Percentiles rank a stretch among this genome's conserved stretches.
Evolutionary conservation across 2,797 vertebrate genomes (phyloP).

Genomic region (Pogoniulus pusillus): DNA sequence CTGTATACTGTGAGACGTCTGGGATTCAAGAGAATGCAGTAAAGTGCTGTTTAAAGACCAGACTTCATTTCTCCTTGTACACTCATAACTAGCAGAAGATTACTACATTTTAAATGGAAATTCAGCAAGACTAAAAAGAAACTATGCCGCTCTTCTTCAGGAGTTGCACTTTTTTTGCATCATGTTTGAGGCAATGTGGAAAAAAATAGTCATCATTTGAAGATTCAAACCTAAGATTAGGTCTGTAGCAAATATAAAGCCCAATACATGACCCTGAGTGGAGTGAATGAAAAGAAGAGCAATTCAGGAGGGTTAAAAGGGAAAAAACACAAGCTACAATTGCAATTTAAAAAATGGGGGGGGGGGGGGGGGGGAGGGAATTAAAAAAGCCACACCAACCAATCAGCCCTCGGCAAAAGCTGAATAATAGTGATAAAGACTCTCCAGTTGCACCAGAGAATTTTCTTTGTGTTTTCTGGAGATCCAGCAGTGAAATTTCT

Average conservation of each 20-base stretch:
- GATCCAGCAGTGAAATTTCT: not conserved
- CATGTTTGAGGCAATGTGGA: rapidly evolving
- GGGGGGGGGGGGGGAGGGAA: too few species aligned
- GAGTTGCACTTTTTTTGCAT: not conserved
- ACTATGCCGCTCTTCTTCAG: not conserved
- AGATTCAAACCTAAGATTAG: not conserved
- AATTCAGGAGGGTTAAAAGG: not conserved
- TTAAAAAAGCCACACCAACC: not conserved
- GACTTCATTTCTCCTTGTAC: not conserved
- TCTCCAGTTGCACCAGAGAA: not conserved
- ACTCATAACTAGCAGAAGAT: not conserved
- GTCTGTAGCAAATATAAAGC: not conserved
- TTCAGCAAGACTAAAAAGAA: not conserved
- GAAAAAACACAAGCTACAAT: not conserved
- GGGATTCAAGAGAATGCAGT: not conserved
- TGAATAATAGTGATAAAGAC: not conserved
- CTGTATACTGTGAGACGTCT: not conserved
- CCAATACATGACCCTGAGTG: not conserved
- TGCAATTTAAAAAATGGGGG: not conserved
- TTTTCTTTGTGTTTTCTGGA: not conserved
- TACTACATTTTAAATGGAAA: not conserved
- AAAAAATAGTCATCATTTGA: not conserved
- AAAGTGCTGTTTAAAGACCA: not conserved
- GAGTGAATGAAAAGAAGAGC: not conserved
- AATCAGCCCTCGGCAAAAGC: not conserved